These are phyloP conservation scores for Abrostola triplasia DNA, from an alignment of 2,888 invertebrate genomes.

Conservation along the genomic window DNA sequence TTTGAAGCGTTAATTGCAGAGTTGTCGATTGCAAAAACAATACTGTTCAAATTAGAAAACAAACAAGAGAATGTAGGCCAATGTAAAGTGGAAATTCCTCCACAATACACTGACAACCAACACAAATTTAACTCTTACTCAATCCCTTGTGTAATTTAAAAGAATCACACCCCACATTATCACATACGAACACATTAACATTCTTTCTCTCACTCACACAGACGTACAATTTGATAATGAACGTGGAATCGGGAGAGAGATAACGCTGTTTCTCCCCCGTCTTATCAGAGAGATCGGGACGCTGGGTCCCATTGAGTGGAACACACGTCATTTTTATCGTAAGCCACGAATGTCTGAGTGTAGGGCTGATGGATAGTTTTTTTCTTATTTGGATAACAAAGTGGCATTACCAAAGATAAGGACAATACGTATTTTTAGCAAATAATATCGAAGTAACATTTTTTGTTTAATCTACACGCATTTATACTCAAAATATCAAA, in stretches of 20 bases:
- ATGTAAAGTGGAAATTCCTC: neutral
- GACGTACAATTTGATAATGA: constrained; percentile 77
- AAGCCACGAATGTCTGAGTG: constrained; percentile 52
- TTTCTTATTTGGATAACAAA: constrained; percentile 40
- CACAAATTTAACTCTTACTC: constrained; percentile 18
- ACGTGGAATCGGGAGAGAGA: constrained; percentile 80
- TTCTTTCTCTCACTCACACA: constrained; percentile 46
- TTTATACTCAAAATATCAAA: neutral
- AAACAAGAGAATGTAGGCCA: neutral
- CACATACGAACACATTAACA: constrained; percentile 46
- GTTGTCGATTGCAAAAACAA: neutral
- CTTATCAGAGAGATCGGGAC: constrained; percentile 72
- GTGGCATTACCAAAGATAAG: no score
- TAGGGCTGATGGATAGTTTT: constrained; percentile 52
- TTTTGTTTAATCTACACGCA: neutral
- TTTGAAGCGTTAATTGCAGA: neutral
- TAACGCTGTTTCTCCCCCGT: constrained; percentile 67
- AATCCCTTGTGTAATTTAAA: constrained; percentile 21
- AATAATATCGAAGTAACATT: neutral
- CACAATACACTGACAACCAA: neutral
- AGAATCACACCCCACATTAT: constrained; percentile 47
- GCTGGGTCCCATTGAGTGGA: constrained; percentile 65
- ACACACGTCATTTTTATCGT: constrained; percentile 68
- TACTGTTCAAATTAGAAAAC: neutral
- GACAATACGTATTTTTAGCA: neutral